Percentiles rank a stretch among this genome's conserved stretches.
Evolutionary conservation across 1,140 invertebrate species (phyloP).

Genomic region (Scaptomyza graminum): DNA sequence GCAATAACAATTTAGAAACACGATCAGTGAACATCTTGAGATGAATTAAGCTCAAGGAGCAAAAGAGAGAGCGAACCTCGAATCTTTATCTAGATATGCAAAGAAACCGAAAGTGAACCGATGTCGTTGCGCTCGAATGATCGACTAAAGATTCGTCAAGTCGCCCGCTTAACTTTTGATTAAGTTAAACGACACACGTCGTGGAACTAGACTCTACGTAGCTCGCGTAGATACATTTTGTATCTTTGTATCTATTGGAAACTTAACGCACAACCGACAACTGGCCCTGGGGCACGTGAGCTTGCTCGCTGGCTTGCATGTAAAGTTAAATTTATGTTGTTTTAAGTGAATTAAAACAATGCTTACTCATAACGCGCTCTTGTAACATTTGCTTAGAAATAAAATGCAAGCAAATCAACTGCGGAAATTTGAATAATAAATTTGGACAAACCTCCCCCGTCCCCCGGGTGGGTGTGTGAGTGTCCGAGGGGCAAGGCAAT

Average conservation of each 20-base stretch:
- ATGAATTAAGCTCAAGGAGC: constrained; percentile 39
- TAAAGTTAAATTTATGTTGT: constrained; percentile 79
- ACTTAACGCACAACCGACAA: constrained; percentile 27
- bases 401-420: constrained; percentile 63
- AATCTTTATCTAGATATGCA: not conserved
- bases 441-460: constrained; percentile 35
- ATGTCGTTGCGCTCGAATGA: constrained; percentile 55
- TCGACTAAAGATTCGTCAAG: constrained; percentile 66
- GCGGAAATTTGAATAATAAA: constrained; percentile 76
- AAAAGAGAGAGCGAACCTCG: not conserved
- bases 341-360: constrained; percentile 82
- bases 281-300: constrained; percentile 61
- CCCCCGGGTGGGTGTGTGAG: not conserved
- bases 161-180: constrained; percentile 58
- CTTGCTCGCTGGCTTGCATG: constrained; percentile 53
- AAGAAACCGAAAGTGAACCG: constrained; percentile 51
- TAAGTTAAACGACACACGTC: constrained; percentile 61
- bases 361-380: constrained; percentile 25
- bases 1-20: constrained; percentile 10
- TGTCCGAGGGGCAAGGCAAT: constrained; percentile 1
- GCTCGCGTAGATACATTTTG: constrained; percentile 51
- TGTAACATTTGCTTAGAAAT: constrained; percentile 56
- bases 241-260: constrained; percentile 61
- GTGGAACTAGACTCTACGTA: constrained; percentile 38
- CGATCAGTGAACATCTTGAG: constrained; percentile 41